phyloP scores from a whole-genome alignment of 2,888 invertebrate species.

The Coremacera marginata region DNA sequence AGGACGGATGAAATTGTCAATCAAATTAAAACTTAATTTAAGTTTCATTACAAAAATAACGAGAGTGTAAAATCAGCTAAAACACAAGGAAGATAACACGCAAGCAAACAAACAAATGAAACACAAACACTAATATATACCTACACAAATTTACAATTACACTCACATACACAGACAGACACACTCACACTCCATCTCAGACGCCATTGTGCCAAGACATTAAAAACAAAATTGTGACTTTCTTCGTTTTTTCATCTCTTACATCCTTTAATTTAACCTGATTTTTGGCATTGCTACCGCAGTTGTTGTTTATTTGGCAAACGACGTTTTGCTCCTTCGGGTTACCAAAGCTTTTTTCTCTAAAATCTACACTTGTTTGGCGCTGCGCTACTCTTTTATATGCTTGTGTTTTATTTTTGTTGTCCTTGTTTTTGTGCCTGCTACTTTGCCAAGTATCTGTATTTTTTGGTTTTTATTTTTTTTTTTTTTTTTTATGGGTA shows the following conservation, averaged over 20 bases:
- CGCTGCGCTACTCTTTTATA: no score
- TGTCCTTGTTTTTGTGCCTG: neutral
- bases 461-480: neutral
- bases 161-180: neutral
- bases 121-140: neutral
- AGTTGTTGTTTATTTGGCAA: no score
- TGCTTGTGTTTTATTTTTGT: no score
- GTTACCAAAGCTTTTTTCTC: no score
- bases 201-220: no score
- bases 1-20: conserved; percentile 13
- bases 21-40: conserved; percentile 26
- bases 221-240: neutral
- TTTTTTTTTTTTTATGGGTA: neutral
- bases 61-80: conserved; percentile 10
- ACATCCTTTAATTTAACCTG: no score
- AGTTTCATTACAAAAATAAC: conserved; percentile 1
- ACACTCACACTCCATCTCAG: neutral
- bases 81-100: neutral
- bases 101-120: neutral
- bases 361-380: no score
- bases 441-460: neutral
- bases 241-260: neutral
- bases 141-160: neutral
- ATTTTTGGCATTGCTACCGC: no score
- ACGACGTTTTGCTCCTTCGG: no score